Percentiles rank a stretch among this genome's conserved stretches.
Conservation (phyloP, 2,113 vertebrate species). For the Misgurnus anguillicaudatus region DNA sequence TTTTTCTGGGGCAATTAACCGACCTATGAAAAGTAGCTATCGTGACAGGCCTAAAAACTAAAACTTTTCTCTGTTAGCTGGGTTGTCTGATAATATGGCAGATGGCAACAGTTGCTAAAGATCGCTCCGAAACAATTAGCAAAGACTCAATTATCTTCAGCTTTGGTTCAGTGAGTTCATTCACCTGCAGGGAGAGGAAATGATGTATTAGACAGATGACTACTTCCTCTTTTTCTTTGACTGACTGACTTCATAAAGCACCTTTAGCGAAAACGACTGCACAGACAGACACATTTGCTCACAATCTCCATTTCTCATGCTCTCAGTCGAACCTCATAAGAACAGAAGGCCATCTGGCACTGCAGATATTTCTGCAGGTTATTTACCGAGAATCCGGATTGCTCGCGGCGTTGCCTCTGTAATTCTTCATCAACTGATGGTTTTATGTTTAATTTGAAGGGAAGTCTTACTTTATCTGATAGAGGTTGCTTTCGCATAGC, state of each 20-base stretch:
- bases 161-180: not conserved
- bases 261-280: not conserved
- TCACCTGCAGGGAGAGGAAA: conserved; percentile 2
- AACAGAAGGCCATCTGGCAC: not conserved
- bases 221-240: not conserved
- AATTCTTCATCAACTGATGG: conserved; percentile 40
- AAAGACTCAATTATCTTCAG: not conserved
- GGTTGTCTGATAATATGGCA: not conserved
- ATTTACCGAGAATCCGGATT: conserved; percentile 6
- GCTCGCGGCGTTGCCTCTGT: not conserved
- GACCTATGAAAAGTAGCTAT: too few relatives aligned
- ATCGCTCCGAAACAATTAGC: not conserved
- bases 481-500: conserved; percentile 1
- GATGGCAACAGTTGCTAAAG: not conserved
- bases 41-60: too few relatives aligned
- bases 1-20: too few relatives aligned
- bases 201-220: not conserved
- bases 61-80: too few relatives aligned
- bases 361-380: not conserved
- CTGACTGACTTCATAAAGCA: not conserved
- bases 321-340: not conserved
- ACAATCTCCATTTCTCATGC: not conserved
- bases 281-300: conserved; percentile 1
- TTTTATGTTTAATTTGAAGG: conserved; percentile 40
- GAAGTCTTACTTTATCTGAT: conserved; percentile 35